Conservation (phyloP, 2,113 vertebrate genomes). For the Podarcis muralis region DNA sequence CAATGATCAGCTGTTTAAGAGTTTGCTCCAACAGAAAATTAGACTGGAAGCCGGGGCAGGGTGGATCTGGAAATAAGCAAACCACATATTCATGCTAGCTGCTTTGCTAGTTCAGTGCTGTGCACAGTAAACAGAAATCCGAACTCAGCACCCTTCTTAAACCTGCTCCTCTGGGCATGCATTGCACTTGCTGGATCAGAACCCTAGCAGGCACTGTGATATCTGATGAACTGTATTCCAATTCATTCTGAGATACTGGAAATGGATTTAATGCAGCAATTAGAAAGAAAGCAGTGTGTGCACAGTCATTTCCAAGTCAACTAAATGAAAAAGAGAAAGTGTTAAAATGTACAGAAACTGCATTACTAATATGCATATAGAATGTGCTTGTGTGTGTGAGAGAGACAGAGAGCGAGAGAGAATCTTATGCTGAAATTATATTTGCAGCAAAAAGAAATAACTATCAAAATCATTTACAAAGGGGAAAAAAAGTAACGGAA, state of each 20-base stretch:
- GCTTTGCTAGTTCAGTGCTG: neutral
- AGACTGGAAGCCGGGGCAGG: neutral
- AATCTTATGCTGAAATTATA: slow-evolving; percentile 67
- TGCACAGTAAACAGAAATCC: neutral
- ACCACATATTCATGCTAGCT: neutral
- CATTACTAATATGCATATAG: slow-evolving; percentile 37
- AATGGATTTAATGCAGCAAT: neutral
- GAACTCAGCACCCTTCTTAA: neutral
- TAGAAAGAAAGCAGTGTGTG: slow-evolving; percentile 24
- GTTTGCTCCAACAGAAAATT: neutral
- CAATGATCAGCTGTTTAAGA: neutral
- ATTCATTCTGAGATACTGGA: neutral
- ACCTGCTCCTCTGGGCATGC: neutral
- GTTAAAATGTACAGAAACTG: slow-evolving; percentile 59
- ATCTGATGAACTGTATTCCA: neutral
- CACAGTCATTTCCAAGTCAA: slow-evolving; percentile 23
- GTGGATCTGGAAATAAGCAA: neutral
- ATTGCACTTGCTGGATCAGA: neutral
- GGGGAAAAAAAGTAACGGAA: slow-evolving; percentile 32
- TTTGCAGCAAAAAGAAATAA: slow-evolving; percentile 70
- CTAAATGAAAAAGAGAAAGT: slow-evolving; percentile 8
- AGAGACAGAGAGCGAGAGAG: neutral
- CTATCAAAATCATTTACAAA: slow-evolving; percentile 65
- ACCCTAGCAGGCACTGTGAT: neutral
- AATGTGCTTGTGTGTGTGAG: neutral